phyloP scores from a whole-genome alignment of 2,797 vertebrate genomes.

The Melanogrammus aeglefinus region DNA sequence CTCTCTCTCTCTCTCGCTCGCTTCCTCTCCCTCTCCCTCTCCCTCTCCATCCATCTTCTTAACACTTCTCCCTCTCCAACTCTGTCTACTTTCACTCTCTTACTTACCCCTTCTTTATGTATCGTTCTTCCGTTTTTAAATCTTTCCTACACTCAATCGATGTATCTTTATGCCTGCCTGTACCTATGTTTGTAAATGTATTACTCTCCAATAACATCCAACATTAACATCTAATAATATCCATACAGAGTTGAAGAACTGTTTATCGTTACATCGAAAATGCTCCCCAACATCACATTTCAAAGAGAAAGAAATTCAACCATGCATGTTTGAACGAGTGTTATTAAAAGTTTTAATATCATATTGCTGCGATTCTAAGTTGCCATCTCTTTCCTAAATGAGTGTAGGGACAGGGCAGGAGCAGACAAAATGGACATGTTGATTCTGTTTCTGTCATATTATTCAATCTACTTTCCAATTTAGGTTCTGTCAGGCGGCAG shows the following conservation, averaged over 20 bases:
- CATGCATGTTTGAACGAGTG: constrained; percentile 20
- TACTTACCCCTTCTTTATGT: neutral
- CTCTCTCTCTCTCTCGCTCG: neutral
- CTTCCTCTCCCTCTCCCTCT: neutral
- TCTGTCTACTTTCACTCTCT: neutral
- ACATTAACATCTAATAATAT: too few species aligned
- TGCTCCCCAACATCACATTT: constrained; percentile 22
- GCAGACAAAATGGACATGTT: constrained; percentile 41
- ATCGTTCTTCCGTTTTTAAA: neutral
- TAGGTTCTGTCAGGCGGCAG: constrained; percentile 64
- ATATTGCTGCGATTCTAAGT: constrained; percentile 32
- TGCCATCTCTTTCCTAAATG: constrained; percentile 29
- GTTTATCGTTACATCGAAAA: constrained; percentile 10
- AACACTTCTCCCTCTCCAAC: neutral
- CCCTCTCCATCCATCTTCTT: constrained; percentile 12
- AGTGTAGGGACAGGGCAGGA: constrained; percentile 33
- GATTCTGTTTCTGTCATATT: constrained; percentile 52
- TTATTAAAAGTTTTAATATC: constrained; percentile 38
- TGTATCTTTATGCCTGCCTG: neutral
- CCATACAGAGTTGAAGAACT: too few species aligned
- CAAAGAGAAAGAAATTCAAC: neutral
- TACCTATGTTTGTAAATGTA: neutral
- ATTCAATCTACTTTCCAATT: constrained; percentile 64
- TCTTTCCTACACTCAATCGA: neutral
- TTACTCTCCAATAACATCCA: neutral